Evolutionary conservation across 53 echinoderm and acorn worm genomes (phyloP).

Genomic region (Antedon mediterranea): DNA sequence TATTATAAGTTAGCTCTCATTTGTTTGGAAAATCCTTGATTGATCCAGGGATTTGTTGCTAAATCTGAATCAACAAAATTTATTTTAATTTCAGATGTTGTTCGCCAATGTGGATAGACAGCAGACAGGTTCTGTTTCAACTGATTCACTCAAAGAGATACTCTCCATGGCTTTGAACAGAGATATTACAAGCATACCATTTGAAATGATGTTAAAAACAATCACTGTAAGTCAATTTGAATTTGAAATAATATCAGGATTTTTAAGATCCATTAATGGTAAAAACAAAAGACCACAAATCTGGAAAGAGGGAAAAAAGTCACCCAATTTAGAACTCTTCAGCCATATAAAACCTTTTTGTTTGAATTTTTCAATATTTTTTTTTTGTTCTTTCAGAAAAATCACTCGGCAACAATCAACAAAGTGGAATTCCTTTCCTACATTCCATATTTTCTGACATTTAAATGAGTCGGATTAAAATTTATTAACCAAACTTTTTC

Average conservation of each 20-base stretch:
- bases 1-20: too few species aligned
- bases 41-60: background rate
- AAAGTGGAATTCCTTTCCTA: conserved; percentile 64
- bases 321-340: too few species aligned
- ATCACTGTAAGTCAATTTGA: conserved; percentile 33
- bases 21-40: too few species aligned
- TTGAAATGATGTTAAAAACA: conserved; percentile 19
- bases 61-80: background rate
- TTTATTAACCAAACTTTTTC: too few species aligned
- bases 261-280: background rate
- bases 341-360: too few species aligned
- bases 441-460: conserved; percentile 55
- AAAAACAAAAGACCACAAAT: background rate
- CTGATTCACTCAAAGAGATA: conserved; percentile 48
- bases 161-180: conserved; percentile 40
- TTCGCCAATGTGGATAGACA: conserved; percentile 54
- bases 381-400: conserved; percentile 18
- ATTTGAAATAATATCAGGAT: background rate
- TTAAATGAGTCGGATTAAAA: too few species aligned
- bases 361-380: background rate
- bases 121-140: conserved; percentile 58
- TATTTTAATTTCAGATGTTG: conserved; percentile 42
- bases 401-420: conserved; percentile 32
- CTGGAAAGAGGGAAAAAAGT: too few species aligned
- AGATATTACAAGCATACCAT: conserved; percentile 26